A percentile compares a stretch with the other conserved stretches of the same genome.
Evolutionary conservation across 2,797 vertebrate species (phyloP).

Genomic region (Carapus acus): DNA sequence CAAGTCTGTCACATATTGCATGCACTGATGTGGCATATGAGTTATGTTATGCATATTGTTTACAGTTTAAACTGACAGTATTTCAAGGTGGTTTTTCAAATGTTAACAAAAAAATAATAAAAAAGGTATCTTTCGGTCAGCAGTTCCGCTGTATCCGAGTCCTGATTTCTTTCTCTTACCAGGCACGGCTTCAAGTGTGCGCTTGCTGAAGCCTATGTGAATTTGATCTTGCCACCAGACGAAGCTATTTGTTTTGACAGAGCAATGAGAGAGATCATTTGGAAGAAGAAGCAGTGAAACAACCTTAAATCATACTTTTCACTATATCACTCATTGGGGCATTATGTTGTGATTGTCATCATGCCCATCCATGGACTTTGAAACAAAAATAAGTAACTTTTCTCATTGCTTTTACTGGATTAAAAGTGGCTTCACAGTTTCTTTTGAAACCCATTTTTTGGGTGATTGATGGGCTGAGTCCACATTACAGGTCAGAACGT

Average conservation of each 20-base stretch:
- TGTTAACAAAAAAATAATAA: slow-evolving; percentile 51
- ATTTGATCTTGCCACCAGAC: slow-evolving; percentile 1
- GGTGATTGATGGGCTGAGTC: neutral
- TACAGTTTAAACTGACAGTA: slow-evolving; percentile 28
- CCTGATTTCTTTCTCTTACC: slow-evolving; percentile 18
- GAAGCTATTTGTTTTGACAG: slow-evolving; percentile 11
- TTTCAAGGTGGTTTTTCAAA: slow-evolving; percentile 34
- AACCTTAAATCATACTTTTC: slow-evolving; percentile 10
- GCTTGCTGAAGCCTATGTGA: slow-evolving; percentile 6
- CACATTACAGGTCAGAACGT: slow-evolving; percentile 1
- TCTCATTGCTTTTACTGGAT: neutral
- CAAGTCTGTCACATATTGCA: slow-evolving; percentile 25
- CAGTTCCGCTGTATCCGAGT: slow-evolving; percentile 20
- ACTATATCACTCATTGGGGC: slow-evolving; percentile 1
- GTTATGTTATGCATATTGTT: slow-evolving; percentile 26
- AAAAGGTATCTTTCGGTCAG: slow-evolving; percentile 41
- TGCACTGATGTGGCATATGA: slow-evolving; percentile 27
- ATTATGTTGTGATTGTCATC: slow-evolving; percentile 7
- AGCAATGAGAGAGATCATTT: slow-evolving; percentile 8
- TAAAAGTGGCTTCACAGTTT: neutral
- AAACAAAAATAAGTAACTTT: neutral
- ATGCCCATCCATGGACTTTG: slow-evolving; percentile 7
- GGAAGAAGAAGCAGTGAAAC: slow-evolving; percentile 24
- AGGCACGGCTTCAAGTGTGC: neutral
- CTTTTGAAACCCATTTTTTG: slow-evolving; percentile 3